Evolutionary conservation across 1,140 invertebrate species (phyloP).

Genomic region (Agrilus planipennis): DNA sequence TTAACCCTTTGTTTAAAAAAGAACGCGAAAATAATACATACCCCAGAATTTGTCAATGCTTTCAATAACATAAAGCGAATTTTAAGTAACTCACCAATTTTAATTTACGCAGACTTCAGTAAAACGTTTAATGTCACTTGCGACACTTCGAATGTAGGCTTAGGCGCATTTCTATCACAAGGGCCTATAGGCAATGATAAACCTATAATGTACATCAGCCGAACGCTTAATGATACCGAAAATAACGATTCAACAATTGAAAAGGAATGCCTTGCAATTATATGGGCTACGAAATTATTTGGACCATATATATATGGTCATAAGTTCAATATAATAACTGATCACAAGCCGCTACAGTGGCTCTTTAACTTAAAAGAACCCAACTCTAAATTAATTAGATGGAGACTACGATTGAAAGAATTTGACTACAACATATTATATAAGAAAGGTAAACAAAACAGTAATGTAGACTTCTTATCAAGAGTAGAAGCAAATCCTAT

Average conservation of each 20-base stretch:
- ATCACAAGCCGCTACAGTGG: slow-evolving; percentile 7
- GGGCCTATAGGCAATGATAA: background rate
- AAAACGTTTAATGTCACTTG: slow-evolving; percentile 1
- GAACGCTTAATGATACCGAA: background rate
- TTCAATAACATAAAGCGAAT: background rate
- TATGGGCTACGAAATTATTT: slow-evolving; percentile 13
- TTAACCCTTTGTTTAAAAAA: no score
- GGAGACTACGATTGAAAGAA: slow-evolving; percentile 31
- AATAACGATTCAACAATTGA: slow-evolving; percentile 8
- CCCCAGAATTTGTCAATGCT: no score
- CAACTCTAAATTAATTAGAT: slow-evolving; percentile 32
- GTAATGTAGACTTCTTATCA: background rate
- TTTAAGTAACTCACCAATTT: background rate
- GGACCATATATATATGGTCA: slow-evolving; percentile 12
- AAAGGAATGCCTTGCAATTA: slow-evolving; percentile 12
- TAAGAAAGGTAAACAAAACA: slow-evolving; percentile 6
- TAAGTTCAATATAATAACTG: slow-evolving; percentile 13
- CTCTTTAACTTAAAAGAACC: slow-evolving; percentile 30
- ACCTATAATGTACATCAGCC: background rate
- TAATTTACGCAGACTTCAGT: background rate
- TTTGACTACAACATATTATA: slow-evolving; percentile 29
- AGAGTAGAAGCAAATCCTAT: background rate
- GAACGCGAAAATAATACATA: no score
- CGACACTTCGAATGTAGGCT: no score
- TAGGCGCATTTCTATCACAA: background rate